Evolutionary conservation across 2,113 vertebrate species (phyloP).

Genomic region (human (Homo sapiens)): DNA sequence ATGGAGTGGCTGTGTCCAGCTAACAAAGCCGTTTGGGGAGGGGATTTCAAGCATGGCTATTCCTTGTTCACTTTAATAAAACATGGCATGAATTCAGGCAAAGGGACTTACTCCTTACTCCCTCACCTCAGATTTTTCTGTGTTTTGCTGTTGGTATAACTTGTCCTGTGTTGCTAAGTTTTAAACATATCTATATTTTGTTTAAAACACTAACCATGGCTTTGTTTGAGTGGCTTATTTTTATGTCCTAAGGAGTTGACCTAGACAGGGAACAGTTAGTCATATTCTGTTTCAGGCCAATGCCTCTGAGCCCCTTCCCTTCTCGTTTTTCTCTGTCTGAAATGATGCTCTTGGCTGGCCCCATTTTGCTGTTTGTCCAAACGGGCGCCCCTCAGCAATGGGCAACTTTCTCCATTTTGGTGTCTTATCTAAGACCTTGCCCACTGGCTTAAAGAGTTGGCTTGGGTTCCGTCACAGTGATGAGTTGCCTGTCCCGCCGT

Average conservation of each 20-base stretch:
- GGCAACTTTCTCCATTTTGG: neutral
- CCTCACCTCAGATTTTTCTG: neutral
- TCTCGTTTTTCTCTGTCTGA: constrained; percentile 53
- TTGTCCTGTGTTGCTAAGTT: neutral
- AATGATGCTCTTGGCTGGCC: neutral
- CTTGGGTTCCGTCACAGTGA: neutral
- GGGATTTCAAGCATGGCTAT: neutral
- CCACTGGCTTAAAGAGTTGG: neutral
- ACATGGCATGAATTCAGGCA: neutral
- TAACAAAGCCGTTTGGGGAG: neutral
- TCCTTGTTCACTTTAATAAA: neutral
- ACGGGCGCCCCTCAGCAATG: neutral
- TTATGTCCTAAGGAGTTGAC: constrained; percentile 46
- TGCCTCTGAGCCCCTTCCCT: constrained; percentile 25
- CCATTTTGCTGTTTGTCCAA: constrained; percentile 25
- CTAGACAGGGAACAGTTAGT: neutral
- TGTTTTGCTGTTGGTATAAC: neutral
- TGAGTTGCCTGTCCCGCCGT: neutral
- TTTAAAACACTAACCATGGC: constrained; percentile 22
- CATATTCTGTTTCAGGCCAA: neutral
- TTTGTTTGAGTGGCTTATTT: constrained; percentile 41
- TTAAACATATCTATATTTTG: neutral
- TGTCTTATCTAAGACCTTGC: neutral
- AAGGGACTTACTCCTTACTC: neutral
- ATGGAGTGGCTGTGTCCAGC: too few relatives aligned